These are phyloP conservation scores for Carassius gibelio DNA, from an alignment of 2,113 vertebrate species.

Conservation along the genomic window DNA sequence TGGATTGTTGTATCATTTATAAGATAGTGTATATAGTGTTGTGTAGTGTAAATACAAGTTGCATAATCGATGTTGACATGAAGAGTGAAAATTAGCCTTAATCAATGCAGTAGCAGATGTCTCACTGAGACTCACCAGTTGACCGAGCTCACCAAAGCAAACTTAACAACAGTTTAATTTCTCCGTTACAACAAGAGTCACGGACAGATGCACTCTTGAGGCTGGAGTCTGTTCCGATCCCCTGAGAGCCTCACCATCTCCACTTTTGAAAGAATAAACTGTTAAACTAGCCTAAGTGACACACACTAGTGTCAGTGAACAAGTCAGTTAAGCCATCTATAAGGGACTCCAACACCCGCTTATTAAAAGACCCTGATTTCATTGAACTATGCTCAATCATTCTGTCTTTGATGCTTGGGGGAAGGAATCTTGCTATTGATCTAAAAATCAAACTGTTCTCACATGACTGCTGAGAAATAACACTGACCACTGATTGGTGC, in stretches of 20 bases:
- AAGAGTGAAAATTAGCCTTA: not conserved
- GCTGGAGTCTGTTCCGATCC: not conserved
- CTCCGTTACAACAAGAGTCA: not conserved
- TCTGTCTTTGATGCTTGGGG: constrained; percentile 46
- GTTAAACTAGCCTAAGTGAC: constrained; percentile 43
- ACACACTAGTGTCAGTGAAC: constrained; percentile 27
- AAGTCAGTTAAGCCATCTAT: constrained; percentile 31
- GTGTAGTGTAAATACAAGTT: too few species aligned
- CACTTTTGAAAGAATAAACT: constrained; percentile 36
- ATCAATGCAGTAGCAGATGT: constrained; percentile 8
- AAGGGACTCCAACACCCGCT: constrained; percentile 1
- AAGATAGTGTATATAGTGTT: not conserved
- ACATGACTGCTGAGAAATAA: constrained; percentile 45
- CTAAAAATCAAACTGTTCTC: constrained; percentile 44
- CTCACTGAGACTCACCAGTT: not conserved
- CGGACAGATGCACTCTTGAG: constrained; percentile 13
- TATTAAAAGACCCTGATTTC: constrained; percentile 37
- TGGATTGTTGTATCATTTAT: not conserved
- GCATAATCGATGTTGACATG: not conserved
- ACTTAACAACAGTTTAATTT: constrained; percentile 7
- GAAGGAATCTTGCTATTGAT: constrained; percentile 56
- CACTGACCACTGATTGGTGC: constrained; percentile 47
- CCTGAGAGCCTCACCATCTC: not conserved
- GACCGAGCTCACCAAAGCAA: constrained; percentile 16
- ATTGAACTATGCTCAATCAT: constrained; percentile 54